phyloP scores from a whole-genome alignment of 1,140 invertebrate species.

The Cotesia typhae region DNA sequence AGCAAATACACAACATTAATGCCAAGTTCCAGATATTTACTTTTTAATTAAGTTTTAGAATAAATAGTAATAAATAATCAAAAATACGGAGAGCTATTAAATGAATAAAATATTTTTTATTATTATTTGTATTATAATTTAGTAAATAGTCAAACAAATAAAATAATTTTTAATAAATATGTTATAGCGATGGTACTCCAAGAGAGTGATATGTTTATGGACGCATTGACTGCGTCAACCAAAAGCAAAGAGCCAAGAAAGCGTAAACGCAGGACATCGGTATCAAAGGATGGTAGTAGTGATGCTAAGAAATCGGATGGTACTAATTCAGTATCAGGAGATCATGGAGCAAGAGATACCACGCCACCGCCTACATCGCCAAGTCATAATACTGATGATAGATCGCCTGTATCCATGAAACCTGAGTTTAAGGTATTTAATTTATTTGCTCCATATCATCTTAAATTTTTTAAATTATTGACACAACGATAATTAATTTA shows the following conservation, averaged over 20 bases:
- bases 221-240: conserved; percentile 80
- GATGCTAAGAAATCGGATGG: conserved; percentile 65
- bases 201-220: conserved; percentile 93
- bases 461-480: background rate
- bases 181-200: conserved; percentile 76
- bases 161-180: conserved; percentile 13
- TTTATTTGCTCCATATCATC: conserved; percentile 6
- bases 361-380: conserved; percentile 58
- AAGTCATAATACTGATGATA: conserved; percentile 63
- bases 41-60: background rate
- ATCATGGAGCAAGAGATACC: conserved; percentile 47
- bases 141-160: conserved; percentile 1
- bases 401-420: conserved; percentile 66
- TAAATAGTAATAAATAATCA: background rate
- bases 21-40: too few relatives aligned
- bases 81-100: background rate
- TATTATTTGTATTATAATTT: background rate
- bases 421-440: conserved; percentile 66
- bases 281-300: conserved; percentile 70
- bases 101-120: conserved; percentile 17
- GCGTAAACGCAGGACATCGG: conserved; percentile 75
- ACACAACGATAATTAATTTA: conserved; percentile 4
- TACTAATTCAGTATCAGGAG: conserved; percentile 57
- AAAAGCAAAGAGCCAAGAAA: conserved; percentile 81
- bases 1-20: conserved; percentile 2